Evolutionary conservation across 2,888 invertebrate genomes (phyloP), one percentile per base, ranked within the genome.

Genomic region (Agonopterix alstromeriana): DNA sequence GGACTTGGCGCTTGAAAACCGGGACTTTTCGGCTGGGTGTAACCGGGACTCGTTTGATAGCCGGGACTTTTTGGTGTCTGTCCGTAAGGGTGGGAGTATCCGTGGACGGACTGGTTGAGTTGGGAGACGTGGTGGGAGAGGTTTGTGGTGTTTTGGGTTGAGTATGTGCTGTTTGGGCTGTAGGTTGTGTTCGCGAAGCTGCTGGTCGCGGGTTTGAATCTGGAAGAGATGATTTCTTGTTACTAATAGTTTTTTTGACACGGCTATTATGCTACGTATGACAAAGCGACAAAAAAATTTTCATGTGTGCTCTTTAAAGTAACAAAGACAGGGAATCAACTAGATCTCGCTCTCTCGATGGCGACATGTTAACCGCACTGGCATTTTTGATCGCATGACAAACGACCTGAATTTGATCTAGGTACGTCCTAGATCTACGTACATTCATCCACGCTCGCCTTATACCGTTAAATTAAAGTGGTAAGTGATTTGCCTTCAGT

Each of bases 161-260:
- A 70, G 65, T 74, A 79, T 0, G 84, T 81, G 54, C 79, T 82
- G 76, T 87, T 87, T 0, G 87, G 87, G 8, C 78, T 80, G 73
- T 84, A 87, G 0, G 87, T 88, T 0, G 86, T 87, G 73, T 87
- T 87, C 3, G 64, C 75, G 70, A 82, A 87, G 38, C 85, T 86
- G 63, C 81, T 82, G 53, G 71, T 85, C 0, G 83, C 80, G 0
- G 81, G 73, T 53, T 83, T 83, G 56, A 82, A 72, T 59, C 84
- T 84, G 74, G 0, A 71, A 70, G 35, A 50, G 47, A 40, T 38
- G 36, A 10, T 27, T 12, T 43, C 1, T 17, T 17, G 2, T 2
- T 17, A 3, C 8, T 36, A 40, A n/a, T 10, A 7, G n/a, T 8
- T 10, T 38, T 38, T 17, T 17, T 17, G 17, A 17, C 17, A 17